These are phyloP conservation scores for Clunio marinus DNA, from an alignment of 2,888 invertebrate species.

Conservation along the genomic window DNA sequence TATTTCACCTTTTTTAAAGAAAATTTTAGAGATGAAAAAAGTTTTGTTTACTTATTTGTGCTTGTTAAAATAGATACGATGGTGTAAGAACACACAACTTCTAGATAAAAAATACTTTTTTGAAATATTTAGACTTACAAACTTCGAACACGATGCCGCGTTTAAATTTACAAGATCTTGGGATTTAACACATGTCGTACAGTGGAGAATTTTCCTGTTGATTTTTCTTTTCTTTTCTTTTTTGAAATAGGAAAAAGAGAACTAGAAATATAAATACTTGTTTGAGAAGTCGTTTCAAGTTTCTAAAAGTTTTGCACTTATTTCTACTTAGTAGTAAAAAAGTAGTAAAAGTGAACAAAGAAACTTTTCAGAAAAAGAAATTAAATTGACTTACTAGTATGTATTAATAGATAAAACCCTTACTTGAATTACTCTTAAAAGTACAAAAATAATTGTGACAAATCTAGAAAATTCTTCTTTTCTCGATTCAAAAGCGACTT, in stretches of 20 bases:
- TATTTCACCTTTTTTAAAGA: no score
- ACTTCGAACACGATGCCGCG: slow-evolving; percentile 7
- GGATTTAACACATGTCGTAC: not conserved
- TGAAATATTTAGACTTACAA: not conserved
- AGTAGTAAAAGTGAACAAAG: no score
- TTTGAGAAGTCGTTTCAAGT: no score
- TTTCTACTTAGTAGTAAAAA: no score
- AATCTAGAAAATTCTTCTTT: not conserved
- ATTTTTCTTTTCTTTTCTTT: no score
- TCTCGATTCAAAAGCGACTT: not conserved
- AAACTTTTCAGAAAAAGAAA: no score
- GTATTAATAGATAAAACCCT: no score
- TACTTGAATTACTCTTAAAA: not conserved
- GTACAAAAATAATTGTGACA: not conserved
- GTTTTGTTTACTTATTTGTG: slow-evolving; percentile 16
- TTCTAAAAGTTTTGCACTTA: no score
- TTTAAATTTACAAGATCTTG: not conserved
- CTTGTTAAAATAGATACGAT: not conserved
- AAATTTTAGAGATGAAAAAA: not conserved
- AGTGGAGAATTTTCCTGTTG: not conserved
- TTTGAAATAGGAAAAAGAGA: no score
- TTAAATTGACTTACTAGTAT: no score
- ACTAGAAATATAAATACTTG: no score
- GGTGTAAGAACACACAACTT: slow-evolving; percentile 20
- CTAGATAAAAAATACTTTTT: not conserved